These are phyloP conservation scores for Iselma pallidipennis DNA, from an alignment of 2,888 invertebrate species.

Conservation along the genomic window DNA sequence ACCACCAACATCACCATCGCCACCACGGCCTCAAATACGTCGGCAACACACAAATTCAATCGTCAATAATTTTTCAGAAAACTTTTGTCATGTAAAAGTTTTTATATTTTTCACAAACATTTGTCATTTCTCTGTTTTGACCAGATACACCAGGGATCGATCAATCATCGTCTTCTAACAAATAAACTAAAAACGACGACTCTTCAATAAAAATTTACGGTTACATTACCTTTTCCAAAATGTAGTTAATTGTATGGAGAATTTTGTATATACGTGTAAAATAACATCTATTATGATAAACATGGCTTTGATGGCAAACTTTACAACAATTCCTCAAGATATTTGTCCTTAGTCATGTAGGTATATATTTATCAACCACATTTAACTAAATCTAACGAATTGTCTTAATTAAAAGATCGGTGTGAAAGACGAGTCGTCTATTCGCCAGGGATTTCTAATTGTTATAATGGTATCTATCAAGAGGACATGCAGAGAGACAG, in stretches of 20 bases:
- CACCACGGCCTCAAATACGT: neutral
- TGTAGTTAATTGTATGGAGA: neutral
- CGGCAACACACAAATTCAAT: slow-evolving; percentile 49
- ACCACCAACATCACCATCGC: slow-evolving; percentile 19
- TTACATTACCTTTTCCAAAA: neutral
- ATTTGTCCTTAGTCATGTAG: neutral
- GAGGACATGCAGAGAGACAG: slow-evolving; percentile 48
- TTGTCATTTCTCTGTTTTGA: slow-evolving; percentile 55
- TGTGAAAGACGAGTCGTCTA: slow-evolving; percentile 25
- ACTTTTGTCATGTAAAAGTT: slow-evolving; percentile 52
- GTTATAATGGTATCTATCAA: slow-evolving; percentile 50
- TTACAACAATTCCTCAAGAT: neutral
- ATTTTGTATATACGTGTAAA: too few relatives aligned
- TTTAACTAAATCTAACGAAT: neutral
- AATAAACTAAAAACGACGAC: slow-evolving; percentile 13
- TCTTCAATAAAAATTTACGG: slow-evolving; percentile 20
- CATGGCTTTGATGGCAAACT: too few relatives aligned
- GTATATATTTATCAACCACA: neutral
- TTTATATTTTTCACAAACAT: slow-evolving; percentile 49
- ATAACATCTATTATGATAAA: too few relatives aligned
- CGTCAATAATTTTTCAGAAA: slow-evolving; percentile 53
- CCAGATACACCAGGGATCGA: slow-evolving; percentile 45
- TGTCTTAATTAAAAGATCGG: slow-evolving; percentile 32
- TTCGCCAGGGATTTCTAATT: slow-evolving; percentile 43
- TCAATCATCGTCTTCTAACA: slow-evolving; percentile 45